Evolutionary conservation across 2,888 invertebrate genomes (phyloP).

Genomic region (Iphiclides podalirius): DNA sequence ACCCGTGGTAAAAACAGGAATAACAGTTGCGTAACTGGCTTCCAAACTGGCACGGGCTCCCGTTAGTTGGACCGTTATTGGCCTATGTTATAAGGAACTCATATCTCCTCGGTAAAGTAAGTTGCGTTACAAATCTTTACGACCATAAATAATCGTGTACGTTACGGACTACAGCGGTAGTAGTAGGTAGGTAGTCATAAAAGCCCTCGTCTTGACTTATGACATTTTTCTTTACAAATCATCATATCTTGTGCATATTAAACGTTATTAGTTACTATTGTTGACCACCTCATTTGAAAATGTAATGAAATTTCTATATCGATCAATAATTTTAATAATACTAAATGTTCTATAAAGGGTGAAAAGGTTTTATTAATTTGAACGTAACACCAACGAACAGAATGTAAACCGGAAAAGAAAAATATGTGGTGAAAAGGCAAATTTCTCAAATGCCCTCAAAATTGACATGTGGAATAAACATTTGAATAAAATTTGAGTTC

Average conservation of each 20-base stretch:
- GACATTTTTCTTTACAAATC: too few relatives aligned
- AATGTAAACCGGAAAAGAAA: slow-evolving; percentile 12
- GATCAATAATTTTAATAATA: too few relatives aligned
- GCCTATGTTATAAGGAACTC: slow-evolving; percentile 42
- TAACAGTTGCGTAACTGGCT: slow-evolving; percentile 36
- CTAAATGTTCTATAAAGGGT: too few relatives aligned
- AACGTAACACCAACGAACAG: background rate
- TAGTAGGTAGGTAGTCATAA: too few relatives aligned
- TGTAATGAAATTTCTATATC: too few relatives aligned
- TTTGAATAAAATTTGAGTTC: slow-evolving; percentile 13
- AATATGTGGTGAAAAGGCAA: slow-evolving; percentile 10
- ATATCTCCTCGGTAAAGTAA: slow-evolving; percentile 28
- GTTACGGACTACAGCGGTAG: too few relatives aligned
- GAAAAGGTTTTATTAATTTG: too few relatives aligned
- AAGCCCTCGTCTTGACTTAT: too few relatives aligned
- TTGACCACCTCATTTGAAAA: too few relatives aligned
- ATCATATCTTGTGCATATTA: too few relatives aligned
- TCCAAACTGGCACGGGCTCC: slow-evolving; percentile 48
- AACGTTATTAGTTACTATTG: too few relatives aligned
- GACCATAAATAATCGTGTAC: background rate
- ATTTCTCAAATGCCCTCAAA: slow-evolving; percentile 19
- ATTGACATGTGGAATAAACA: slow-evolving; percentile 7
- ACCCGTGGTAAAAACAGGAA: slow-evolving; percentile 31
- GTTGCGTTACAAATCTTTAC: slow-evolving; percentile 24
- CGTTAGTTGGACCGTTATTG: slow-evolving; percentile 59